These are phyloP conservation scores for Branchipolynoe longqiensis DNA, from an alignment of 2,888 invertebrate genomes.

Conservation along the genomic window DNA sequence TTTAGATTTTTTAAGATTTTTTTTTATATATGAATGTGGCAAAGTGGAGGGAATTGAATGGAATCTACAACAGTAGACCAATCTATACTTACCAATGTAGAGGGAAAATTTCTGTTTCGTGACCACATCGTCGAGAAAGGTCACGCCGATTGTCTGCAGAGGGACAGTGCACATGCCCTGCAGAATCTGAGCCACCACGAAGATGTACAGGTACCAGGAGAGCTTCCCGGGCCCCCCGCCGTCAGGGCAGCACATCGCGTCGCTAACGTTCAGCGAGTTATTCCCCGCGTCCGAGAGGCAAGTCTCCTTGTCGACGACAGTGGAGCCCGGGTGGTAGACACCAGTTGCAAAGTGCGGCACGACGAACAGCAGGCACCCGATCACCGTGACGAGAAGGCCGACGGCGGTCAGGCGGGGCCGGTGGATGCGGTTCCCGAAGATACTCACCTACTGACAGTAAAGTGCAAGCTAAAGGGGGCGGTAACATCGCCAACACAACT, in stretches of 20 bases:
- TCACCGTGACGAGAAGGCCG: conserved; percentile 1
- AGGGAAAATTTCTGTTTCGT: conserved; percentile 58
- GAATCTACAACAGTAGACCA: neutral
- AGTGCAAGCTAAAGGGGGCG: too few species aligned
- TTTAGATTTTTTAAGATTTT: too few species aligned
- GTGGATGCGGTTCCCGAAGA: conserved; percentile 25
- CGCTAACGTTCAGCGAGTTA: neutral
- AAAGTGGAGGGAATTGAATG: neutral
- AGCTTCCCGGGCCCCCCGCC: conserved; percentile 13
- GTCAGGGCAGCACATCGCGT: neutral
- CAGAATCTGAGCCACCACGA: conserved; percentile 29
- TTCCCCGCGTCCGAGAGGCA: conserved; percentile 21
- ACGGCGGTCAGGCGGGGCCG: conserved; percentile 1
- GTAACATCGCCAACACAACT: too few species aligned
- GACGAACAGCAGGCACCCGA: conserved; percentile 48
- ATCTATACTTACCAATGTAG: conserved; percentile 52
- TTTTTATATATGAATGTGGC: neutral
- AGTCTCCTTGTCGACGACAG: neutral
- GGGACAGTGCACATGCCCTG: conserved; percentile 29
- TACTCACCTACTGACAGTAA: too few species aligned
- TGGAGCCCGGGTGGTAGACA: conserved; percentile 23
- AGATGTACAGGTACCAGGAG: conserved; percentile 27
- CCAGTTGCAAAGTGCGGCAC: conserved; percentile 55
- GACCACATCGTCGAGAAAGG: conserved; percentile 52
- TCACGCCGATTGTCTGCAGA: conserved; percentile 55